Percentiles rank a stretch among this genome's conserved stretches.
These are phyloP conservation scores for Taphrorychus bicolor DNA, from an alignment of 2,888 invertebrate species.

Conservation along the genomic window DNA sequence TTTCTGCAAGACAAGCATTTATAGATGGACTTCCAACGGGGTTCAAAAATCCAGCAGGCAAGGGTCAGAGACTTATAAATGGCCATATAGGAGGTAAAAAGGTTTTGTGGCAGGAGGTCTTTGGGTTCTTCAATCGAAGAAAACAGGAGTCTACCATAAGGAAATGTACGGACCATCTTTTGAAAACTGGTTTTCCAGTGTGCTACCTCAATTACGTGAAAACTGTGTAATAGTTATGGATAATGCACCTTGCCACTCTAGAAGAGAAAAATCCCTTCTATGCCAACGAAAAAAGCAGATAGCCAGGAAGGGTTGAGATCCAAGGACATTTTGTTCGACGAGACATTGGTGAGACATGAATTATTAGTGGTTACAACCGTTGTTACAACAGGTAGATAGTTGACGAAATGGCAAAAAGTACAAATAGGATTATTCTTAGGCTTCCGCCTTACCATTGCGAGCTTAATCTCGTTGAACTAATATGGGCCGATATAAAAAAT, in stretches of 20 bases:
- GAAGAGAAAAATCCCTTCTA: conserved; percentile 32
- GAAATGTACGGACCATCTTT: conserved; percentile 37
- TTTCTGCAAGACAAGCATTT: conserved; percentile 21
- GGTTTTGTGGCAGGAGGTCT: conserved; percentile 35
- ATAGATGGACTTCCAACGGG: conserved; percentile 34
- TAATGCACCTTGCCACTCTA: conserved; percentile 39
- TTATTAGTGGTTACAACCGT: conserved; percentile 37
- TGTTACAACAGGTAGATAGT: conserved; percentile 45
- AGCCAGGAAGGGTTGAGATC: conserved; percentile 40
- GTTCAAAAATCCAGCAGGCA: conserved; percentile 37
- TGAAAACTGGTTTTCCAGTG: conserved; percentile 33
- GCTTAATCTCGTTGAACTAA: not conserved
- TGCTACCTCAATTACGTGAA: conserved; percentile 29
- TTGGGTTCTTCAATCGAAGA: conserved; percentile 28
- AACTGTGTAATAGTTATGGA: conserved; percentile 42
- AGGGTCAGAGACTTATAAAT: conserved; percentile 8
- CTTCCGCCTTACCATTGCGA: not conserved
- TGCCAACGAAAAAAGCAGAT: conserved; percentile 31
- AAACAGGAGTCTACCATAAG: conserved; percentile 32
- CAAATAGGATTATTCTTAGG: not conserved
- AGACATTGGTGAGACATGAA: not conserved
- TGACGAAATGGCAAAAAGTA: conserved; percentile 46
- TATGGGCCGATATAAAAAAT: not conserved
- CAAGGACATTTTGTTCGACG: not conserved
- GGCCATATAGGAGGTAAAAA: conserved; percentile 36